Evolutionary conservation across 2,113 vertebrate species (phyloP), one percentile per base, ranked within the genome.

Genomic region (Apodemus sylvaticus): DNA sequence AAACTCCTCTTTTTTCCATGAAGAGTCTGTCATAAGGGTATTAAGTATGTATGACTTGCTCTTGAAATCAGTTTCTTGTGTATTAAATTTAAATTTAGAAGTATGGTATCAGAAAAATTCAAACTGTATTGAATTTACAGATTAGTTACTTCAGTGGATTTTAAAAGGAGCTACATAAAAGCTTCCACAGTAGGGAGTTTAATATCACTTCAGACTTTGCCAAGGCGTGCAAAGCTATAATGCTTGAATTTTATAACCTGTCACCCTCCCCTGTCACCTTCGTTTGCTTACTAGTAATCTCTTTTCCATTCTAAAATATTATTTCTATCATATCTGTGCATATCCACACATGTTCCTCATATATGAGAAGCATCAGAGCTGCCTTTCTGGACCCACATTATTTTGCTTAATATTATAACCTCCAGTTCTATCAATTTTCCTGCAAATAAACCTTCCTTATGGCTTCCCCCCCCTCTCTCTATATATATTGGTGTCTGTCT

Each of bases 61-160:
- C 55, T 55, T 88, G 48, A 86, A 83, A 70, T 96, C 53, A 83
- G 36, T 87, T 93, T 93, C 48, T 91, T 58, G 3, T 88, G 79
- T 86, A n/a, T 39, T 87, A 64, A 53, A 91, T 88, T 93, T 93
- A 45, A 53, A 88, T 91, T 93, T 93, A n/a, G 68, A 96, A 83
- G 39, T 76, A 42, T 53, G 82, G 82, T 85, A 39, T 86, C 48
- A 82, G 58, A 29, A 62, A 93, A 93, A 87, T 92, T 85, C 7
- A 90, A 90, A 74, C 12, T 60, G 55, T 81, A 13, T n/a, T 94
- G 64, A 91, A 87, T 90, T 91, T 96, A 17, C 39, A 95, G 51
- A 90, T 85, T 58, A 55, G 20, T 39, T 78, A 71, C 51, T 94
- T 95, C 85, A 95, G 88, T 95, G 42, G 4, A 14, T 87, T 90